Evolutionary conservation across 2,797 vertebrate species (phyloP).

Genomic region (Antennarius maculatus): DNA sequence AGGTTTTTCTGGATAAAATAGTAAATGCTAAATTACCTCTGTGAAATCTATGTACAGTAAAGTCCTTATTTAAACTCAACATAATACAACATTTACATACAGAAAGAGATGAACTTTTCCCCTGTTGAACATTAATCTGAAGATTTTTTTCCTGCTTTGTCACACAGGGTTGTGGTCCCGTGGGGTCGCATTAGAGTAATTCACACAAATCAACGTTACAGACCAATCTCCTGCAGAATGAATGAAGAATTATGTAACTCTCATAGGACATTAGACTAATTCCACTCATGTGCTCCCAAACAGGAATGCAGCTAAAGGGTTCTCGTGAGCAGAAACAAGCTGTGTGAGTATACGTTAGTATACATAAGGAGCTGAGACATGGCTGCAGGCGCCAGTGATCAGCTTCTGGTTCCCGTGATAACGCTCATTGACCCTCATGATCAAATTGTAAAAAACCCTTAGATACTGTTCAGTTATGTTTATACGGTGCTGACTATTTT

Average conservation of each 20-base stretch:
- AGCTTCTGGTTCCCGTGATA: conserved; percentile 49
- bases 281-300: conserved; percentile 57
- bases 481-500: neutral
- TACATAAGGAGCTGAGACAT: neutral
- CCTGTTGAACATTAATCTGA: neutral
- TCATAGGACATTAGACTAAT: conserved; percentile 51
- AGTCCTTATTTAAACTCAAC: neutral
- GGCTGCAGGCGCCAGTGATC: neutral
- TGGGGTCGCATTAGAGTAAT: conserved; percentile 21
- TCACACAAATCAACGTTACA: conserved; percentile 7
- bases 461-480: neutral
- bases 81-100: neutral
- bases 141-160: neutral
- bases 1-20: conserved; percentile 1
- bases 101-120: neutral
- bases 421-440: conserved; percentile 39
- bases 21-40: neutral
- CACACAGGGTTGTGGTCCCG: neutral
- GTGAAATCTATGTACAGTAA: neutral
- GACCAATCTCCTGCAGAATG: conserved; percentile 3
- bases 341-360: neutral
- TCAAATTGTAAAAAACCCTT: neutral
- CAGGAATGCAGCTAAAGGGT: conserved; percentile 30
- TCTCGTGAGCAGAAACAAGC: conserved; percentile 26
- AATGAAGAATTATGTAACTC: conserved; percentile 50